These are phyloP conservation scores for Erpetoichthys calabaricus DNA, from an alignment of 2,797 vertebrate genomes.

Conservation along the genomic window DNA sequence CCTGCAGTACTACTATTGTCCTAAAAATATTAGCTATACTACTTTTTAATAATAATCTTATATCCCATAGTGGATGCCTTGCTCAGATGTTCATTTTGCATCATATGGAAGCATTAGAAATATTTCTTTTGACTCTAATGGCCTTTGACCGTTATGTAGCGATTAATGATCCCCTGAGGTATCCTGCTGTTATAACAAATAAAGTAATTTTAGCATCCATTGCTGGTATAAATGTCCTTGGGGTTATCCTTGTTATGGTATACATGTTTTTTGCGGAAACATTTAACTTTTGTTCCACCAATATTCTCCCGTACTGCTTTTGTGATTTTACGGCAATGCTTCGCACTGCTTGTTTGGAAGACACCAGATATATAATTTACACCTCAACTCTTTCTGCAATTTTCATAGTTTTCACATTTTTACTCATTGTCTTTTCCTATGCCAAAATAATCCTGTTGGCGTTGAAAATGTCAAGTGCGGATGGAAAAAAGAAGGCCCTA, in stretches of 20 bases:
- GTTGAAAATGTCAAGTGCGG: conserved; percentile 28
- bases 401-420: conserved; percentile 30
- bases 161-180: conserved; percentile 39
- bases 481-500: conserved; percentile 40
- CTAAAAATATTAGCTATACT: conserved; percentile 13
- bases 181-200: conserved; percentile 35
- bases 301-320: conserved; percentile 47
- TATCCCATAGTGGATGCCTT: conserved; percentile 32
- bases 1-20: conserved; percentile 11
- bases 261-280: conserved; percentile 36
- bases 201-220: conserved; percentile 22
- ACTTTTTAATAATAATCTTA: conserved; percentile 8
- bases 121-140: conserved; percentile 37
- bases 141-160: conserved; percentile 45
- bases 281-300: conserved; percentile 46
- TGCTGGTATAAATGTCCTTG: conserved; percentile 23
- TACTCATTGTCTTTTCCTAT: conserved; percentile 45
- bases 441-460: conserved; percentile 36
- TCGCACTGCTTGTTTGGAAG: conserved; percentile 32
- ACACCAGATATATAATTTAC: conserved; percentile 29
- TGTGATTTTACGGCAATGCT: conserved; percentile 53
- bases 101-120: conserved; percentile 33
- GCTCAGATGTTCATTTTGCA: conserved; percentile 45
- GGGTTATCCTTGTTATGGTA: neutral
- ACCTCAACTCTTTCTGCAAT: conserved; percentile 37